These are phyloP conservation scores for Etia nguti DNA, from an alignment of 2,113 vertebrate genomes.

Conservation along the genomic window DNA sequence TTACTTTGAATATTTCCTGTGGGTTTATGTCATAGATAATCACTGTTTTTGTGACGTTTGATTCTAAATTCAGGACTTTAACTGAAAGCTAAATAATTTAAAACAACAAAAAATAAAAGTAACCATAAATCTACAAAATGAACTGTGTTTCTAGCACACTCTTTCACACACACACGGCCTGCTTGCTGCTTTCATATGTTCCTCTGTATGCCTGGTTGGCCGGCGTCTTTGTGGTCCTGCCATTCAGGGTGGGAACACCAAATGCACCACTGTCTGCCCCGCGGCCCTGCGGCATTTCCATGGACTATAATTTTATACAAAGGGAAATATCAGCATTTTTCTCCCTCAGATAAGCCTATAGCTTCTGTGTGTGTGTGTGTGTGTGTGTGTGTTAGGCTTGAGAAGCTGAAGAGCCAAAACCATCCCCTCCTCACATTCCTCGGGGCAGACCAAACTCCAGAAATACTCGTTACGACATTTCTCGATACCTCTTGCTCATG, in stretches of 20 bases:
- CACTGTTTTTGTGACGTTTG: neutral
- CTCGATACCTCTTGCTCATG: neutral
- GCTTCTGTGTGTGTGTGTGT: neutral
- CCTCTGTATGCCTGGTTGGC: neutral
- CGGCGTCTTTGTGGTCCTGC: conserved; percentile 14
- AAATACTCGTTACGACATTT: conserved; percentile 33
- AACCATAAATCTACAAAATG: neutral
- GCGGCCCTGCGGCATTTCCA: conserved; percentile 31
- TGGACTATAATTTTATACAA: conserved; percentile 19
- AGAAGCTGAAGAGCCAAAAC: neutral
- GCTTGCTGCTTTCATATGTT: neutral
- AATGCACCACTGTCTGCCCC: conserved; percentile 14
- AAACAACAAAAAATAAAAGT: neutral
- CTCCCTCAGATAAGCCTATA: conserved; percentile 19
- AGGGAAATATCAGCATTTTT: neutral
- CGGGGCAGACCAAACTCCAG: neutral
- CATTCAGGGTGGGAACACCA: conserved; percentile 10
- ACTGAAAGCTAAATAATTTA: neutral
- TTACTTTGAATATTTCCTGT: neutral
- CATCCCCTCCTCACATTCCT: neutral
- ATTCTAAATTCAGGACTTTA: neutral
- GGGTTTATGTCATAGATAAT: neutral
- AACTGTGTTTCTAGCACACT: neutral
- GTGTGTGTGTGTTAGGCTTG: neutral
- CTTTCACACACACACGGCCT: neutral